Base-by-base conservation (phyloP, 2,113 vertebrate genomes). In the Podarcis cretensis region DNA sequence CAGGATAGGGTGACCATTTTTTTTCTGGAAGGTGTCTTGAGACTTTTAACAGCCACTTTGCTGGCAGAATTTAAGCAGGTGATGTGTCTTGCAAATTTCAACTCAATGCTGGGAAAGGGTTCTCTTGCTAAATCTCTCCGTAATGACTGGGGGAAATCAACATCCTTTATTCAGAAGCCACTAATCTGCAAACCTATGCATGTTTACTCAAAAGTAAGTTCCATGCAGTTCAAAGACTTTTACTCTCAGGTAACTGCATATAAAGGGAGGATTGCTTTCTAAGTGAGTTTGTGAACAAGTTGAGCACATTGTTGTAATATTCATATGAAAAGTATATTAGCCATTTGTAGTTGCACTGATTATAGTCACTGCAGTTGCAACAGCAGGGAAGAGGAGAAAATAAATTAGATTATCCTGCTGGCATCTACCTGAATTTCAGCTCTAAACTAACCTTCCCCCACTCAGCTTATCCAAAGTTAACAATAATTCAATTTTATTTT, bases 371-470 rank as follows among this genome's bases (percentile, higher is more conserved):
- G 1, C 40, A 91, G 0, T 27, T 0, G 63, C 6, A 88, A 80
- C 87, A 59, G 21, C 40, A 80, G 0, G 20, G 40, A 65, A 63
- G 81, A 78, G 0, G 84, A 25, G 0, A 76, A 37, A 69, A 48
- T 54, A 20, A 89, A 78, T 85, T 80, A 68, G 37, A 89, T 81
- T 85, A 25, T 81, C 77, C 76, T 63, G 37, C 27, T 65, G 48
- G 66, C 69, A 73, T 0, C 6, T 65, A 6, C 0, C 0, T 81
- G 1, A 35, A 71, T 35, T 59, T 6, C 12, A 59, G 59, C n/a
- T 65, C 30, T 20, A 80, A 59, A 21, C 35, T 32, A 83, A 68
- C 30, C 54, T 75, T 14, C 57, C 14, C 16, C 25, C 6, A 1
- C 80, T n/a, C 40, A 77, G 43, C 63, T 54, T 8, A 80, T 68